Evolutionary conservation across 2,888 invertebrate genomes (phyloP).

Genomic region (Hyposoter dolosus): DNA sequence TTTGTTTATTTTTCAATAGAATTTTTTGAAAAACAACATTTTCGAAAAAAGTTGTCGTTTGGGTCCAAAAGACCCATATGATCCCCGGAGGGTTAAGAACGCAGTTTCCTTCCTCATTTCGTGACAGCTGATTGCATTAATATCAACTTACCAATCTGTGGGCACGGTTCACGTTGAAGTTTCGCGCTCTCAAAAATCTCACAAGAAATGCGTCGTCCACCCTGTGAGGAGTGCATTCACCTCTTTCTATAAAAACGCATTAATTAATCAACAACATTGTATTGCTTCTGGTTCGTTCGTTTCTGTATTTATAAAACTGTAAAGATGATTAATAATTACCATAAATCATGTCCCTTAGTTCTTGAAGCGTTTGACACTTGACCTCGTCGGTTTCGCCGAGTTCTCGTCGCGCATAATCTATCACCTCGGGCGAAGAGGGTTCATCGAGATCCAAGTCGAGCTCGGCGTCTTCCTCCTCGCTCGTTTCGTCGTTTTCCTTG

Average conservation of each 20-base stretch:
- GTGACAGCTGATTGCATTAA: neutral
- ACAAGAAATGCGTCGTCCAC: constrained; percentile 91
- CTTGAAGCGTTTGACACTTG: constrained; percentile 88
- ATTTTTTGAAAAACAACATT: too few species aligned
- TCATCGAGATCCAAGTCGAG: constrained; percentile 89
- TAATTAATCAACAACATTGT: neutral
- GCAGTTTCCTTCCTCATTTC: neutral
- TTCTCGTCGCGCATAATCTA: constrained; percentile 89
- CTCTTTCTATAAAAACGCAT: constrained; percentile 87
- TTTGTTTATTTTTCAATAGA: too few species aligned
- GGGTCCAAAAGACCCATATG: too few species aligned
- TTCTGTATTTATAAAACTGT: neutral
- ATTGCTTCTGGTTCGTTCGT: neutral
- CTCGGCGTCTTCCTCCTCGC: constrained; percentile 85
- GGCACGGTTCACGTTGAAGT: constrained; percentile 90
- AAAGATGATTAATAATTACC: constrained; percentile 85
- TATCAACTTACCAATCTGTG: constrained; percentile 89
- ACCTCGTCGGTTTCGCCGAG: constrained; percentile 91
- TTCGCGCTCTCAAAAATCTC: constrained; percentile 91
- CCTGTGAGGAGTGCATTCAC: constrained; percentile 90
- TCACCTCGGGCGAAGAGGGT: constrained; percentile 88
- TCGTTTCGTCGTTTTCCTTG: constrained; percentile 45
- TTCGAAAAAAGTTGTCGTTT: too few species aligned
- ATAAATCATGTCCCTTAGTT: constrained; percentile 91
- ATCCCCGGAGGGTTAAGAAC: too few species aligned